Conservation (phyloP, 35 echinoderm and acorn worm species). For the Stichopus chloronotus region DNA sequence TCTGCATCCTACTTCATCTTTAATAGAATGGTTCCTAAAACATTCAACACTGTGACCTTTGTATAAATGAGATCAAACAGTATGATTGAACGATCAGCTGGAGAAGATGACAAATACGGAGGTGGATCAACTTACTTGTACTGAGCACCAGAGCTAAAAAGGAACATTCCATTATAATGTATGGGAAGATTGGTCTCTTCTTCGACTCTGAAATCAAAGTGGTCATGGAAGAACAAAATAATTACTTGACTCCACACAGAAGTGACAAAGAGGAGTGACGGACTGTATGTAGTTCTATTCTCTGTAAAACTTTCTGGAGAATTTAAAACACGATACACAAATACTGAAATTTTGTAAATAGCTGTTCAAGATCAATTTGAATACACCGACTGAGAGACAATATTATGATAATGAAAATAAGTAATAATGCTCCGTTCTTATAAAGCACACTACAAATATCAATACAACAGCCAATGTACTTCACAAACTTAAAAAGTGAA, state of each 20-base stretch:
- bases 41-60: not conserved
- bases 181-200: conserved; percentile 50
- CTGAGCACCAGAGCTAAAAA: conserved; percentile 65
- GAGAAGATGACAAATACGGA: too few species aligned
- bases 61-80: not conserved
- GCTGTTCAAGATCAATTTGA: too few species aligned
- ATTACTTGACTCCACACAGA: not conserved
- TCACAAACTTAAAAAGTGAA: too few species aligned
- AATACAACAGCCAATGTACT: too few species aligned
- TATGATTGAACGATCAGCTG: too few species aligned
- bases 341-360: too few species aligned
- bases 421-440: too few species aligned
- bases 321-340: too few species aligned
- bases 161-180: conserved; percentile 31
- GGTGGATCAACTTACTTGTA: conserved; percentile 58
- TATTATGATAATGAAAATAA: too few species aligned
- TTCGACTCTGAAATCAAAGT: conserved; percentile 3
- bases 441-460: too few species aligned
- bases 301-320: not conserved
- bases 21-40: not conserved
- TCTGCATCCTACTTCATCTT: too few species aligned
- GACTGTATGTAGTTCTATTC: not conserved
- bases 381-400: too few species aligned
- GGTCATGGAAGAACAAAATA: not conserved
- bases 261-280: not conserved